Evolutionary conservation across 2,113 vertebrate species (phyloP), one percentile per base, ranked within the genome.

Genomic region (Leptocoma aspasia): DNA sequence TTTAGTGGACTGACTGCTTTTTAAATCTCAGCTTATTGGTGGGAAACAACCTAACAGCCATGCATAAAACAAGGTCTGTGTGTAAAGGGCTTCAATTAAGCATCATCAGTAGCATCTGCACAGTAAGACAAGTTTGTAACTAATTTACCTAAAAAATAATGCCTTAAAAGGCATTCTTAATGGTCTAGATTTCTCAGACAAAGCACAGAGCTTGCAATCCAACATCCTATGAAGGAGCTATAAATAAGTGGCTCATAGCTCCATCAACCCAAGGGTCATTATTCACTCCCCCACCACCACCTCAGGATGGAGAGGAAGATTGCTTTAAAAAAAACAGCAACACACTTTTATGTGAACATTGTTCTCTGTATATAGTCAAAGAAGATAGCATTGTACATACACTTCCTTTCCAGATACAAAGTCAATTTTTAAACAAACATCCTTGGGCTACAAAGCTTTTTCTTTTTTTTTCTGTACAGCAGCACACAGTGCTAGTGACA

Each of bases 381-480:
- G 92, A 92, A 77, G 82, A 96, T 47, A 95, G 82, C 78, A 97
- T 96, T 96, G 92, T 97, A 94, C 61, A 75, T 53, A 90, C 50
- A 73, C 90, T 96, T 97, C 97, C 97, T 96, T 94, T 92, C 73
- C 72, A 96, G 90, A 96, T 94, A 96, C 79, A 90, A 70, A 94
- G 93, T 37, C 82, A 77, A 66, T 90, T 95, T 97, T 97, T 93
- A 97, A 94, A 92, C 90, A 98, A 97, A 96, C 94, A 96, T 96
- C 94, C 94, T 90, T 49, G 28, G 79, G 83, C 81, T 92, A 87
- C 76, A 92, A 84, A 92, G 87, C 52, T 73, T 80, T 95, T 84
- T 53, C 7, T 20, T 65, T 88, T 57, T 57, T 80, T 75, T 78
- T 69, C 76, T 49, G 33, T 70, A 47, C 5, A 69, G 56, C 45